phyloP scores from a whole-genome alignment of 2,113 vertebrate genomes.

The Upupa epops region DNA sequence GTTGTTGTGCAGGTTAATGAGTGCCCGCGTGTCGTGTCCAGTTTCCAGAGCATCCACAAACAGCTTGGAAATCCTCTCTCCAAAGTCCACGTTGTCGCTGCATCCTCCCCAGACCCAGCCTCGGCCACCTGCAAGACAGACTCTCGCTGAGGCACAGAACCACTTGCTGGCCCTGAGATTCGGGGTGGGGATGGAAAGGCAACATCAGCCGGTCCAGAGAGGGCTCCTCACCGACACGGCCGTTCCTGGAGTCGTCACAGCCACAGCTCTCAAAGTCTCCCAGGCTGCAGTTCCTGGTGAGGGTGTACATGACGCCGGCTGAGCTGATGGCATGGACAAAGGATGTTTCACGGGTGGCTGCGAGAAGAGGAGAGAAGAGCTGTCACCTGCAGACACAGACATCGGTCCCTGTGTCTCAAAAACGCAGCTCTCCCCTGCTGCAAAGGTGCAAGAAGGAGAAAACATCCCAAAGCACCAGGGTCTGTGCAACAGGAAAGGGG shows the following conservation, averaged over 20 bases:
- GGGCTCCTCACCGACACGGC: conserved; percentile 79
- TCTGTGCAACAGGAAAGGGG: neutral
- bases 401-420: fast-evolving
- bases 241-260: conserved; percentile 91
- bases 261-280: conserved; percentile 95
- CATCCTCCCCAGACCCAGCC: conserved; percentile 99
- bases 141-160: neutral
- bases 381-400: neutral
- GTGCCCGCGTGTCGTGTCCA: conserved; percentile 88
- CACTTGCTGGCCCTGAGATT: fast-evolving
- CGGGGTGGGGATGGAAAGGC: fast-evolving
- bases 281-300: conserved; percentile 97
- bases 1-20: conserved; percentile 96
- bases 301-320: conserved; percentile 91
- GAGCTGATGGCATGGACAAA: conserved; percentile 96
- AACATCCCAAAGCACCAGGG: fast-evolving
- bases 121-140: conserved; percentile 81
- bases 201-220: fast-evolving
- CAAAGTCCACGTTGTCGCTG: conserved; percentile 94
- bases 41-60: conserved; percentile 94
- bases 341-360: conserved; percentile 92
- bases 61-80: conserved; percentile 91
- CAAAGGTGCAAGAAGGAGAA: neutral
- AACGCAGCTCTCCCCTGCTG: neutral
- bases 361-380: neutral